Evolutionary conservation across 1,140 invertebrate species (phyloP).

Genomic region (Drosophila azteca): DNA sequence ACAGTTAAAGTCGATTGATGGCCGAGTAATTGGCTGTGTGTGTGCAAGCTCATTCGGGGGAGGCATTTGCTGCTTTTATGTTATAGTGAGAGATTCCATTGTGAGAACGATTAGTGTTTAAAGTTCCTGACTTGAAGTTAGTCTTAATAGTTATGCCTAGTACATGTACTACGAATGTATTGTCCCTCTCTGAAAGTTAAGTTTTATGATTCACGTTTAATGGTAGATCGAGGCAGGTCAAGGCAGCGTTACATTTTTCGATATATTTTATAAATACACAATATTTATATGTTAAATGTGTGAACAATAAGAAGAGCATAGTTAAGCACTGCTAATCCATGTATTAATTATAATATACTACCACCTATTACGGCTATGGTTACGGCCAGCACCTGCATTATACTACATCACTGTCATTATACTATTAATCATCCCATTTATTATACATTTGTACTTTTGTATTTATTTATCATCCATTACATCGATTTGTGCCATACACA

Average conservation of each 20-base stretch:
- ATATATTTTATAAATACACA: constrained; percentile 69
- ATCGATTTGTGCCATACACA: constrained; percentile 46
- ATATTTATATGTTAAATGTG: constrained; percentile 57
- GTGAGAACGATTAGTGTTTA: constrained; percentile 13
- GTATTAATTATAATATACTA: constrained; percentile 35
- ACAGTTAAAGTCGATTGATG: constrained; percentile 25
- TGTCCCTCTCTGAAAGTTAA: constrained; percentile 61
- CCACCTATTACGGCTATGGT: constrained; percentile 38
- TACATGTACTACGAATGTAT: constrained; percentile 21
- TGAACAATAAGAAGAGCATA: constrained; percentile 12
- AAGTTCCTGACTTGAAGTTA: constrained; percentile 30
- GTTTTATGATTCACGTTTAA: constrained; percentile 37
- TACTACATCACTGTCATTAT: constrained; percentile 37
- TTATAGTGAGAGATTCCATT: background rate
- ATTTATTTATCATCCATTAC: constrained; percentile 54
- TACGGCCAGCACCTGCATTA: constrained; percentile 9
- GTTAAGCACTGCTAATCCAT: constrained; percentile 50
- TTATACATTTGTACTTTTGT: constrained; percentile 13
- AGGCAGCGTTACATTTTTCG: constrained; percentile 49
- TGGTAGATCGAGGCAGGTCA: constrained; percentile 13
- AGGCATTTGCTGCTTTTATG: background rate
- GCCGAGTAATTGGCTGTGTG: background rate
- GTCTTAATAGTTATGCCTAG: constrained; percentile 1
- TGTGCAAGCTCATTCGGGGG: too few relatives aligned
- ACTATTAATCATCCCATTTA: constrained; percentile 26